Conservation (phyloP, 2,888 invertebrate genomes). For the Stenodema calcarata region DNA sequence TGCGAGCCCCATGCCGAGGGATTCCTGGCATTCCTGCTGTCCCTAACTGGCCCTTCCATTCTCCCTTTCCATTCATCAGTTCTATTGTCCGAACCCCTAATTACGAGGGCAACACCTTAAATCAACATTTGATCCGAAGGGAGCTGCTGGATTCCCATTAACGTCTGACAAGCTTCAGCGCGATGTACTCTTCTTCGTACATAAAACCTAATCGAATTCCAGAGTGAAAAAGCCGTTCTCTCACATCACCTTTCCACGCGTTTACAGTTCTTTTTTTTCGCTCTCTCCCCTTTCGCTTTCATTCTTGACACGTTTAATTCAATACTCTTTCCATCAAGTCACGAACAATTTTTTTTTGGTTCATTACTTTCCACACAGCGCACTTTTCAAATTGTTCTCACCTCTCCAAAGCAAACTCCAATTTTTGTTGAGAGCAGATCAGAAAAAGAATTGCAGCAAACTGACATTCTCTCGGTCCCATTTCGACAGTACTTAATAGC, state of each 20-base stretch:
- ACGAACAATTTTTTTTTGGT: neutral
- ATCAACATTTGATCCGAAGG: neutral
- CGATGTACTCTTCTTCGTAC: neutral
- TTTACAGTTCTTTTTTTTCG: neutral
- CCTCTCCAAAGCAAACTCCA: neutral
- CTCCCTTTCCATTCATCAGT: neutral
- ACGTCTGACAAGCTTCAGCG: neutral
- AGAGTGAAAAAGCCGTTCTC: neutral
- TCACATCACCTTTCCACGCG: neutral
- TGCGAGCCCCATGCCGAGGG: neutral
- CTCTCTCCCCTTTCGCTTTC: neutral
- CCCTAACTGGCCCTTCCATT: neutral
- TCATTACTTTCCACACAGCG: too few relatives aligned
- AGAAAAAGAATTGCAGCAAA: too few relatives aligned
- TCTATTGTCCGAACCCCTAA: neutral
- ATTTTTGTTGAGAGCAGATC: too few relatives aligned
- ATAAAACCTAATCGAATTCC: constrained; percentile 30
- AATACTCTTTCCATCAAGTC: constrained; percentile 14
- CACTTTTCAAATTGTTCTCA: neutral
- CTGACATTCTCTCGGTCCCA: too few relatives aligned
- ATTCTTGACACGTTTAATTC: constrained; percentile 26
- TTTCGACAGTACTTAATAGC: too few relatives aligned
- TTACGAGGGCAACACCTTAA: neutral
- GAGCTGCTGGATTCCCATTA: neutral
- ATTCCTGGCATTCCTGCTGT: neutral